Evolutionary conservation across 2,113 vertebrate genomes (phyloP), one percentile per base, ranked within the genome.

Genomic region (Phycodurus eques): DNA sequence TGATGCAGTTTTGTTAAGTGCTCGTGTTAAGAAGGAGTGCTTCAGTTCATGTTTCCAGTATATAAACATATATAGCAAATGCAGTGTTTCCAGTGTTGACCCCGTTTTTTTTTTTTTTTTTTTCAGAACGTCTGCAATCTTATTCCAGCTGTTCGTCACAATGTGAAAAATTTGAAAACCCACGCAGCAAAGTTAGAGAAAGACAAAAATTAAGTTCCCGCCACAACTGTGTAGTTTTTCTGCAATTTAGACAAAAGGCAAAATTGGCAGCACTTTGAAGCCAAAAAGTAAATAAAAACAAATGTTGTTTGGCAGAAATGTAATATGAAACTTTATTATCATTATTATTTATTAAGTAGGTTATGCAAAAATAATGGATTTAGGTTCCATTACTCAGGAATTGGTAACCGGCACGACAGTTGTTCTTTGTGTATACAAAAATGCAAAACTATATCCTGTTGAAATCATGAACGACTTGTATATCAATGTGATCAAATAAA

Each of bases 231-330:
- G 61, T 54, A 10, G 42, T 47, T 66, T 8, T 66, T 27, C 44
- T 31, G 77, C 69, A 62, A 19, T 39, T 73, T 62, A 11, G 14
- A 43, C 44, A 43, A 15, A 59, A 67, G 67, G 67, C 53, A 43
- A 13, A 56, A 65, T 57, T 57, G 47, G 70, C n/a, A 67, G 17
- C 35, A 66, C 27, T 47, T 68, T 65, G 35, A 51, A 73, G 73
- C 66, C 67, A 51, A 27, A 54, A 22, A 67, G 53, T 19, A 49
- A 75, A 66, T 20, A 33, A 56, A 56, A 31, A 17, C 17, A 7
- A 27, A 31, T 51, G 39, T 4, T 59, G 20, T 54, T 47, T 47
- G 53, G 53, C 19, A 54, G 17, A 20, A 8, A 54, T 20, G 17
- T 20, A 54, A 19, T 7, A 8, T 19, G n/a, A n/a, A n/a, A n/a